Conservation (phyloP, 2,888 invertebrate species). For the Palloptera scutellata region DNA sequence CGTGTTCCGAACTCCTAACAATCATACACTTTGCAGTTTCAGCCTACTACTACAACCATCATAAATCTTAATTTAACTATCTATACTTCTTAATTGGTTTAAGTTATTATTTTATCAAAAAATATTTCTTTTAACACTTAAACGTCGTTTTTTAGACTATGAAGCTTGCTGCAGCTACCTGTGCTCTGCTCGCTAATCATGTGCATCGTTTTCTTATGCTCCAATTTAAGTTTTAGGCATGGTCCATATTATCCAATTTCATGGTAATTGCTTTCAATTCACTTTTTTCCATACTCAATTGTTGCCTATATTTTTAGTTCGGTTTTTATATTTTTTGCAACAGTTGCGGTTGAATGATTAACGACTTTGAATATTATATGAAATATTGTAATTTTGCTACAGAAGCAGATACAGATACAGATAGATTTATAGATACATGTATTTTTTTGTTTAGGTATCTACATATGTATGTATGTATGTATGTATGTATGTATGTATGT, state of each 20-base stretch:
- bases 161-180: no score
- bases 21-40: no score
- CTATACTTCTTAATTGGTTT: no score
- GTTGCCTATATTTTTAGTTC: not conserved
- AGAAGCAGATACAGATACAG: conserved; percentile 2
- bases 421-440: not conserved
- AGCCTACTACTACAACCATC: no score
- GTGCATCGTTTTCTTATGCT: no score
- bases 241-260: not conserved
- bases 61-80: no score
- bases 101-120: no score
- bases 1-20: no score
- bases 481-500: conserved; percentile 29
- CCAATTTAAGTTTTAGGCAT: conserved; percentile 2
- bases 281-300: not conserved
- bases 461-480: not conserved
- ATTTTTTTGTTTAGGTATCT: not conserved
- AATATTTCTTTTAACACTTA: no score
- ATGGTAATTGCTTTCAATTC: not conserved
- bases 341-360: conserved; percentile 56
- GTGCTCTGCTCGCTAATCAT: no score
- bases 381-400: conserved; percentile 16
- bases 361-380: conserved; percentile 43
- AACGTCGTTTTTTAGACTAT: no score
- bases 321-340: conserved; percentile 44